Percentiles rank a stretch among this genome's conserved stretches.
These are phyloP conservation scores for Cyclura pinguis DNA, from an alignment of 2,797 vertebrate genomes.

Conservation along the genomic window DNA sequence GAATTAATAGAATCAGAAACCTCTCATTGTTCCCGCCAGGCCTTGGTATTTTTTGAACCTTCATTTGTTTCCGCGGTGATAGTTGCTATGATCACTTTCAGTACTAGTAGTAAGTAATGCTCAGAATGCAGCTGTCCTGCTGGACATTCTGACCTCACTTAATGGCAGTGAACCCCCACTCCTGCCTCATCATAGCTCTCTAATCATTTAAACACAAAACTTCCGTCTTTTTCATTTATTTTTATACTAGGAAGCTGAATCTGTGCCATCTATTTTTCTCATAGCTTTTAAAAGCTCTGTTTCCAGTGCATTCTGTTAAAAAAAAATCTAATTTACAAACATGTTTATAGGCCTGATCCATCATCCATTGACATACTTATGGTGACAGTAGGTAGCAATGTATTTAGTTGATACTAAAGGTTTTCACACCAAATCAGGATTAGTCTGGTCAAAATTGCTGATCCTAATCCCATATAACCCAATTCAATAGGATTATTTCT, in stretches of 20 bases:
- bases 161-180: slow-evolving; percentile 36
- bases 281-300: background rate
- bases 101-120: slow-evolving; percentile 66
- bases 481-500: slow-evolving; percentile 16
- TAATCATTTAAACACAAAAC: slow-evolving; percentile 45
- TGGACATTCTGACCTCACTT: slow-evolving; percentile 61
- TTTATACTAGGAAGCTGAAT: slow-evolving; percentile 31
- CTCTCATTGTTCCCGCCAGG: slow-evolving; percentile 65
- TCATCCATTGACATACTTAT: background rate
- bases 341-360: background rate
- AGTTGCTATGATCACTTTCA: slow-evolving; percentile 77
- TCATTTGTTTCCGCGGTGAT: slow-evolving; percentile 79
- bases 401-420: background rate
- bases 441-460: background rate
- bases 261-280: background rate
- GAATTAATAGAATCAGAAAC: slow-evolving; percentile 71
- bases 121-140: slow-evolving; percentile 69
- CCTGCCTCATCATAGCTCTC: slow-evolving; percentile 27
- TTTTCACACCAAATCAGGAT: background rate
- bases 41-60: slow-evolving; percentile 71
- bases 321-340: background rate
- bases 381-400: too few relatives aligned
- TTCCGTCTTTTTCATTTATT: slow-evolving; percentile 52
- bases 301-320: slow-evolving; percentile 7
- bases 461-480: slow-evolving; percentile 13